A percentile compares a stretch with the other conserved stretches of the same genome.
These are phyloP conservation scores for Momotus momota DNA, from an alignment of 2,797 vertebrate genomes.

Conservation along the genomic window DNA sequence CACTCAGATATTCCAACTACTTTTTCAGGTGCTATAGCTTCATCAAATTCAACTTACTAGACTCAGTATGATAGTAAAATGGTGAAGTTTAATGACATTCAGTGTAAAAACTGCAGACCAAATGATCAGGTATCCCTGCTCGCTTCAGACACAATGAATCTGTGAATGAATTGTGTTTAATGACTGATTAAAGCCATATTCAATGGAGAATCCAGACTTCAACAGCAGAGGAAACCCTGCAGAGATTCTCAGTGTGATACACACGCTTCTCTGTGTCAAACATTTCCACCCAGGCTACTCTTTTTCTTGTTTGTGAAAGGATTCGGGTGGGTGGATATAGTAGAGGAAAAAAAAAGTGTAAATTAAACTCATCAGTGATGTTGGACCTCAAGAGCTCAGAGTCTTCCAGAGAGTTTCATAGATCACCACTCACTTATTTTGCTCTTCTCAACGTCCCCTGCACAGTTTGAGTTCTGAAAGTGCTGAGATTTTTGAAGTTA, in stretches of 20 bases:
- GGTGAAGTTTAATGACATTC: neutral
- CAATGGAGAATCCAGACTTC: neutral
- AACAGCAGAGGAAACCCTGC: neutral
- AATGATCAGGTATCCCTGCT: neutral
- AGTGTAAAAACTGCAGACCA: neutral
- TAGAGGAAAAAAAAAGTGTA: neutral
- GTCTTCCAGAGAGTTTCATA: neutral
- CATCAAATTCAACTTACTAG: neutral
- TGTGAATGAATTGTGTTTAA: neutral
- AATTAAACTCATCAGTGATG: neutral
- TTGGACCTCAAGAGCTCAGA: neutral
- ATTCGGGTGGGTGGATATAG: rapidly evolving
- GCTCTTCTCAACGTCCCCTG: rapidly evolving
- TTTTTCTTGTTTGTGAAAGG: neutral
- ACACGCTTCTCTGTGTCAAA: neutral
- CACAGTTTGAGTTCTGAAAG: neutral
- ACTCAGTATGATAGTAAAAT: neutral
- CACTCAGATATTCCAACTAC: neutral
- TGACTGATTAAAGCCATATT: neutral
- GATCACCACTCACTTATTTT: neutral
- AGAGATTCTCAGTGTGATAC: neutral
- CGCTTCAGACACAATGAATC: neutral
- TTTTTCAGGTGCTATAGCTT: neutral
- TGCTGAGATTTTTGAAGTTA: neutral
- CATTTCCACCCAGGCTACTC: neutral